Evolutionary conservation across 2,113 vertebrate species (phyloP).

Genomic region (Zosterops hypoxanthus): DNA sequence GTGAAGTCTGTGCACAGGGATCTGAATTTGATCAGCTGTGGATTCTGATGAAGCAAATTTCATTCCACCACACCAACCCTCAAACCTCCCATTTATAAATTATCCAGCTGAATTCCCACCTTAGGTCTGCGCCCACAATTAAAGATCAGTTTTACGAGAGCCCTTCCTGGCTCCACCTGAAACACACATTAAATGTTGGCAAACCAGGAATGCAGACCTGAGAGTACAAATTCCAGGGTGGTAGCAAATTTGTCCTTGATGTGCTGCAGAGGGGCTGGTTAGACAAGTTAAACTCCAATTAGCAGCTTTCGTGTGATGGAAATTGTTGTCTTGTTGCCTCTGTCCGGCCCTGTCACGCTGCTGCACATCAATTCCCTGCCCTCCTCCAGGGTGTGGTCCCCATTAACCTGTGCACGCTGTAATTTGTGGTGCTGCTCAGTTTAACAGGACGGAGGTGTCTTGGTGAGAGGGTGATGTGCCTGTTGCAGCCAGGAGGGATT

Average conservation of each 20-base stretch:
- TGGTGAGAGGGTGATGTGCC: neutral
- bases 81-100: neutral
- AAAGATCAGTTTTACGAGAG: neutral
- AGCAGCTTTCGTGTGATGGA: neutral
- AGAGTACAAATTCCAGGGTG: neutral
- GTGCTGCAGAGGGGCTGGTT: constrained; percentile 1
- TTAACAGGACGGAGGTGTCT: neutral
- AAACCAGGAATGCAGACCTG: neutral
- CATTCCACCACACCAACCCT: neutral
- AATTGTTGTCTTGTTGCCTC: neutral
- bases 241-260: neutral
- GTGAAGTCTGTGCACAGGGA: neutral
- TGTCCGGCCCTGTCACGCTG: neutral
- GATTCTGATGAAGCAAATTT: neutral
- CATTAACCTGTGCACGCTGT: neutral
- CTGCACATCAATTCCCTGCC: neutral
- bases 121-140: neutral
- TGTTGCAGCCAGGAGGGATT: neutral
- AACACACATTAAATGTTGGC: neutral
- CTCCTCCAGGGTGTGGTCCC: neutral
- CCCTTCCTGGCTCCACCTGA: neutral
- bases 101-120: neutral
- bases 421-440: neutral
- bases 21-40: neutral
- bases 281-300: neutral